Percentiles rank a stretch among this genome's conserved stretches.
Conservation (phyloP, 2,797 vertebrate genomes). For the Anabas testudineus region DNA sequence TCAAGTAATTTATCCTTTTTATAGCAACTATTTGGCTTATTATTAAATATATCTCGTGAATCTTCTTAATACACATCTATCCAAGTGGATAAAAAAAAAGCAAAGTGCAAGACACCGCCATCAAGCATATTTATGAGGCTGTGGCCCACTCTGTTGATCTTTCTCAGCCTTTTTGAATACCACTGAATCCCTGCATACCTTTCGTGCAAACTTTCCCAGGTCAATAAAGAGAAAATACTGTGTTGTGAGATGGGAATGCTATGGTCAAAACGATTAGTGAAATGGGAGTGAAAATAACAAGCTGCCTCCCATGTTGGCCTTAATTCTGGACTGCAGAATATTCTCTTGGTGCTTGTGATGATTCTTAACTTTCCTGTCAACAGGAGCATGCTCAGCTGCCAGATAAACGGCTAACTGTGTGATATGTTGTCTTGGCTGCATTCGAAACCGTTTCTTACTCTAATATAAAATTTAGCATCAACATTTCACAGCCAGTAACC, state of each 20-base stretch:
- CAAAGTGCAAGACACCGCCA: background rate
- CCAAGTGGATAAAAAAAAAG: background rate
- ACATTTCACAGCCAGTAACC: background rate
- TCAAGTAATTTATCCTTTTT: too few species aligned
- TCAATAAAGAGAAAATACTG: slow-evolving; percentile 29
- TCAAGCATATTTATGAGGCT: background rate
- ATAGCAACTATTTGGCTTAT: too few species aligned
- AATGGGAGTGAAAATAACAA: slow-evolving; percentile 27
- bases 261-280: slow-evolving; percentile 3
- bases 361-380: slow-evolving; percentile 18
- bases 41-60: background rate
- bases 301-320: slow-evolving; percentile 15
- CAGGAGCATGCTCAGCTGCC: slow-evolving; percentile 1
- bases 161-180: background rate
- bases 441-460: background rate
- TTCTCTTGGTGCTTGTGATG: slow-evolving; percentile 11
- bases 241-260: slow-evolving; percentile 25
- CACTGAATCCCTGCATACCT: slow-evolving; percentile 1
- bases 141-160: background rate
- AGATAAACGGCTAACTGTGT: slow-evolving; percentile 1
- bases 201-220: slow-evolving; percentile 36
- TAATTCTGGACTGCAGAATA: slow-evolving; percentile 10
- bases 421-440: slow-evolving; percentile 3
- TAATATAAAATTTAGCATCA: too few species aligned
- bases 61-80: background rate